These are phyloP conservation scores for Lithosia quadra DNA, from an alignment of 2,888 invertebrate genomes.

Conservation along the genomic window DNA sequence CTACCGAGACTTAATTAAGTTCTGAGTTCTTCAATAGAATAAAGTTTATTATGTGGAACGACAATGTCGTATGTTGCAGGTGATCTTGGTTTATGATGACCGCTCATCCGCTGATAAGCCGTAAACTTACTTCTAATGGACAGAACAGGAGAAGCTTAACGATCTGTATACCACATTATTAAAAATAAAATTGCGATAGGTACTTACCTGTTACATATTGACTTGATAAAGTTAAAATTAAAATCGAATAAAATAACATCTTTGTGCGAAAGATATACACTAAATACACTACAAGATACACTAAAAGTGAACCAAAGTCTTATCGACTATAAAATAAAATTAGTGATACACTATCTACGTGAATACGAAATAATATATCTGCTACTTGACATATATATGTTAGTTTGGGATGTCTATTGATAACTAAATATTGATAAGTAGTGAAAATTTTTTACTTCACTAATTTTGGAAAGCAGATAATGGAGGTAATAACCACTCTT, in stretches of 20 bases:
- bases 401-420: not conserved
- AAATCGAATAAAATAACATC: constrained; percentile 52
- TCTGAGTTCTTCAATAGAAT: not conserved
- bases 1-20: too few species aligned
- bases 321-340: constrained; percentile 27
- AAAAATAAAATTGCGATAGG: constrained; percentile 4
- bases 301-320: constrained; percentile 34
- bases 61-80: not conserved
- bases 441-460: not conserved
- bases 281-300: constrained; percentile 35
- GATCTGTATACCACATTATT: not conserved
- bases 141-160: not conserved
- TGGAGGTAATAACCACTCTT: not conserved
- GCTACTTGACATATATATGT: not conserved
- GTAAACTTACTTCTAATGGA: not conserved
- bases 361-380: constrained; percentile 6
- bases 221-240: constrained; percentile 44
- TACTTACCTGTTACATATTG: constrained; percentile 50
- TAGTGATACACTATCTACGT: constrained; percentile 41
- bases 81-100: not conserved
- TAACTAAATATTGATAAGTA: not conserved
- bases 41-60: not conserved
- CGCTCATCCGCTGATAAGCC: not conserved
- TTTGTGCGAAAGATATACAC: constrained; percentile 25
- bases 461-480: not conserved